Conservation (phyloP, 1,140 invertebrate genomes). For the Drosophila mayri region DNA sequence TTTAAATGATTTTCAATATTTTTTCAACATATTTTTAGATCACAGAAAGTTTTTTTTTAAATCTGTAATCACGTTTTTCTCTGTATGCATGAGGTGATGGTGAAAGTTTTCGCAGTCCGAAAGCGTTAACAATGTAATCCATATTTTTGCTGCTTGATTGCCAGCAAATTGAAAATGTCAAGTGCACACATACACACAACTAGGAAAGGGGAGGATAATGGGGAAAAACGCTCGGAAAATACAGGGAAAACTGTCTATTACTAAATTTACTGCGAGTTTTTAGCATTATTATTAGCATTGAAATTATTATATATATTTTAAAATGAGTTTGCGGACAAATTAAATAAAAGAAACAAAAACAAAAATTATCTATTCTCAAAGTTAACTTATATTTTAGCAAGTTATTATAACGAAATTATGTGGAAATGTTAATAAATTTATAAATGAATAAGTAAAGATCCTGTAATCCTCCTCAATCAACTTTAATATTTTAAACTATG, state of each 20-base stretch:
- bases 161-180: constrained; percentile 81
- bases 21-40: background rate
- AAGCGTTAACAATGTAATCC: constrained; percentile 67
- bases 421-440: too few species aligned
- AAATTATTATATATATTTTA: too few species aligned
- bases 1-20: background rate
- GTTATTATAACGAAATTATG: too few species aligned
- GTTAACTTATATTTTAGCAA: too few species aligned
- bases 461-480: background rate
- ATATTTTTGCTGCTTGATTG: constrained; percentile 70
- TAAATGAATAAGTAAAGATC: background rate
- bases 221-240: background rate
- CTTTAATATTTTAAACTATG: constrained; percentile 1
- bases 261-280: too few species aligned
- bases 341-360: too few species aligned
- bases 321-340: too few species aligned
- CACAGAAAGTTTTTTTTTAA: background rate
- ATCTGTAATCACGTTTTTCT: background rate
- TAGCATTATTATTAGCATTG: too few species aligned
- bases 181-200: constrained; percentile 46
- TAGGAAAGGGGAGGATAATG: background rate
- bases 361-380: too few species aligned
- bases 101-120: constrained; percentile 20
- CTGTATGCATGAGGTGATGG: constrained; percentile 4
- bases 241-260: background rate